Evolutionary conservation across 2,888 invertebrate genomes (phyloP).

Genomic region (Melanostoma mellinum): DNA sequence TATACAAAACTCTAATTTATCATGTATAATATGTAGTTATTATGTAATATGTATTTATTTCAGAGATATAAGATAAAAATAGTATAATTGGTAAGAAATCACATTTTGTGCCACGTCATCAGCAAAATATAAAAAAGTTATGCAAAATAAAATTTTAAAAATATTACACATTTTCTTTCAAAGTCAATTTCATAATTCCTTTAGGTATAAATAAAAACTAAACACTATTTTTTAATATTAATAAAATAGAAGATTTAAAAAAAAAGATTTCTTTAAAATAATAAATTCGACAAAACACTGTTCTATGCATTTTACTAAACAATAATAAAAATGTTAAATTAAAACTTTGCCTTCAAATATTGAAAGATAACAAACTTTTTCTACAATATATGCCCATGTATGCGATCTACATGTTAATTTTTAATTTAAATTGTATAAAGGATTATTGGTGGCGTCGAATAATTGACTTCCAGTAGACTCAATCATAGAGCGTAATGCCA

Average conservation of each 20-base stretch:
- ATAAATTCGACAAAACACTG: constrained; percentile 29
- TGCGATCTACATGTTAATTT: neutral
- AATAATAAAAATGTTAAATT: constrained; percentile 2
- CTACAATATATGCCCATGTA: constrained; percentile 29
- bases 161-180: constrained; percentile 1
- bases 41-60: constrained; percentile 46
- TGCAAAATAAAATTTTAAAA: constrained; percentile 9
- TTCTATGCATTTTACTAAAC: constrained; percentile 1
- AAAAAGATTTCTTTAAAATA: constrained; percentile 33
- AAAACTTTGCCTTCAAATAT: constrained; percentile 47
- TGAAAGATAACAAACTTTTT: constrained; percentile 36
- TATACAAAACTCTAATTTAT: neutral
- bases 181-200: constrained; percentile 7
- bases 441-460: constrained; percentile 81
- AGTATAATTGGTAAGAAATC: constrained; percentile 54
- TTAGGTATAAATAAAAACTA: neutral
- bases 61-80: constrained; percentile 34
- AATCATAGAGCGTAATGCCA: constrained; percentile 85
- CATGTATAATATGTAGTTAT: neutral
- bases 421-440: constrained; percentile 79
- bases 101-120: constrained; percentile 62
- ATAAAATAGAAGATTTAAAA: constrained; percentile 7
- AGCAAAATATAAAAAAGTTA: constrained; percentile 27
- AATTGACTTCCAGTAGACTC: constrained; percentile 85
- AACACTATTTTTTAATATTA: neutral